Base-by-base conservation (phyloP, 2,888 invertebrate species). In the Diaperis boleti region DNA sequence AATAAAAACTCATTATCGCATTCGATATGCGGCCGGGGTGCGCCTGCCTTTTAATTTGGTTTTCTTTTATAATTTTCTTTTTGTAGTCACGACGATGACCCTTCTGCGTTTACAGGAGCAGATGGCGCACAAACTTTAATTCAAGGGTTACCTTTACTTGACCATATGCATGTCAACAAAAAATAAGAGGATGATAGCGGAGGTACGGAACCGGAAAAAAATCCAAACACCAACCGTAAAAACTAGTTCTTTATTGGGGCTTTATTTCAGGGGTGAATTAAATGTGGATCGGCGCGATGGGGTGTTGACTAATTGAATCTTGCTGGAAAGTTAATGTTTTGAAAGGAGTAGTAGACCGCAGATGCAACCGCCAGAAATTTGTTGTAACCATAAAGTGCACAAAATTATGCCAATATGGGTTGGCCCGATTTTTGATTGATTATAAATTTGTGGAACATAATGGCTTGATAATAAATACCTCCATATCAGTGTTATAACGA, bases 1-100 rank as follows among this genome's bases (percentile, higher is more conserved):
- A 72, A 74, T 74, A 73, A 75, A 75, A 75, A 69, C 69, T 72
- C 69, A 74, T 74, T 72, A 74, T 70, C 67, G 67, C 68, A 74
- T 74, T 73, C 69, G 73, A 72, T 71, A 74, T 72, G 72, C 72
- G 56, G 39, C 37, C 26, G 31, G 41, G 45, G 54, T n/a, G 54
- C 54, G 54, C 37, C 41, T 18, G 39, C 15, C 35, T 50, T 59
- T 59, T 59, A 47, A 49, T 59, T 59, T 50, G 10, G 31, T 44
- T 59, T 63, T 39, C 42, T 65, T 61, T 65, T 65, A 68, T 62
- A 62, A 65, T 67, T 59, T 56, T 62, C 64, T 67, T 66, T 42
- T 41, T 39, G 29, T 35, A 57, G 29, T 33, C 17, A 29, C 41
- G n/a, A n/a, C n/a, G 41, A 31, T 69, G 70, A 69, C 72, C 72